A percentile compares a stretch with the other conserved stretches of the same genome.
Conservation (phyloP, 2,113 vertebrate species). For the Caranx melampygus region DNA sequence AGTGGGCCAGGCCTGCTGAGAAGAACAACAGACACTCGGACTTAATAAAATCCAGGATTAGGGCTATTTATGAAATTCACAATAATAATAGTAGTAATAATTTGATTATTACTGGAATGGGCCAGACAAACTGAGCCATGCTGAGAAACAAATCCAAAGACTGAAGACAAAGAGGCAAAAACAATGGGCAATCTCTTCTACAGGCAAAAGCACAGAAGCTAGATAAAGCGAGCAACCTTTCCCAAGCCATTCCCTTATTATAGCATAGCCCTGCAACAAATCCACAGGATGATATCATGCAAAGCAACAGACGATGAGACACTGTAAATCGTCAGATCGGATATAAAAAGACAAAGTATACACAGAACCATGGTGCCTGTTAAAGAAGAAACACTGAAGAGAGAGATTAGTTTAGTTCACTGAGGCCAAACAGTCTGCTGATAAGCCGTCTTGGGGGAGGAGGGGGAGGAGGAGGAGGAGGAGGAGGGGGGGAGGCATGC, state of each 20-base stretch:
- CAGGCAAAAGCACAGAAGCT: slow-evolving; percentile 69
- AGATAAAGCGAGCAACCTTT: slow-evolving; percentile 70
- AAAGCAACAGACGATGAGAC: slow-evolving; percentile 69
- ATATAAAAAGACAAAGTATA: slow-evolving; percentile 43
- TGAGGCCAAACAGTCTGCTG: slow-evolving; percentile 62
- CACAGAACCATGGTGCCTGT: slow-evolving; percentile 71
- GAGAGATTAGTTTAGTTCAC: slow-evolving; percentile 66
- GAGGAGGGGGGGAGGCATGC: slow-evolving; percentile 61
- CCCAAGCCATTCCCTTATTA: slow-evolving; percentile 75
- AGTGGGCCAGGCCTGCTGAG: slow-evolving; percentile 96
- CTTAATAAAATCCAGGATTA: slow-evolving; percentile 1
- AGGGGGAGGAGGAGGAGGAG: too few relatives aligned
- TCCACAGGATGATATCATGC: slow-evolving; percentile 72
- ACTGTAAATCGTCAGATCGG: slow-evolving; percentile 53
- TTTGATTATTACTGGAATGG: slow-evolving; percentile 45
- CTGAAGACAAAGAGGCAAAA: slow-evolving; percentile 56
- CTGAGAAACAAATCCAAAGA: slow-evolving; percentile 61
- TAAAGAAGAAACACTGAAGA: slow-evolving; percentile 69
- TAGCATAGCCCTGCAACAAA: slow-evolving; percentile 73
- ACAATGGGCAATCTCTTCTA: slow-evolving; percentile 48
- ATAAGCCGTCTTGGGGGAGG: slow-evolving; percentile 47
- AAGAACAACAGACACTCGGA: slow-evolving; percentile 12
- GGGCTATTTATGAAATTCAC: background rate
- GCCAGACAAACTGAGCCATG: slow-evolving; percentile 69
- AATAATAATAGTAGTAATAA: too few relatives aligned